Evolutionary conservation across 2,888 invertebrate genomes (phyloP).

Genomic region (Conistra vaccinii): DNA sequence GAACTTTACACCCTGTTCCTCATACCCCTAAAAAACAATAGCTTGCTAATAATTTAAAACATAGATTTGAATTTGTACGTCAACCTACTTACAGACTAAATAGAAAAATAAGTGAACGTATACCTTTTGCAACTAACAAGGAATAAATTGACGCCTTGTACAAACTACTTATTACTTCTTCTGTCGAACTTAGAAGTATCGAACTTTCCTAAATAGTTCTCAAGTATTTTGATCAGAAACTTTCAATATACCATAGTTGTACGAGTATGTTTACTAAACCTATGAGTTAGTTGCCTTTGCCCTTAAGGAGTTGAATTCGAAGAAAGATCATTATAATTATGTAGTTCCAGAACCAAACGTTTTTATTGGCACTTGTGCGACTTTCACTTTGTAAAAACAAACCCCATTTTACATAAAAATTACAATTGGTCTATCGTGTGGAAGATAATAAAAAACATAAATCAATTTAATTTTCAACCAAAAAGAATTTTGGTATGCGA

Average conservation of each 20-base stretch:
- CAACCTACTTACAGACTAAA: neutral
- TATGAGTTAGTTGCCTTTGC: slow-evolving; percentile 9
- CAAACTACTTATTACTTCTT: slow-evolving; percentile 3
- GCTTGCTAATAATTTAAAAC: neutral
- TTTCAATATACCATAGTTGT: slow-evolving; percentile 32
- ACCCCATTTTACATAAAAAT: neutral
- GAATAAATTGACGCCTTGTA: neutral
- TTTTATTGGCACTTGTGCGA: slow-evolving; percentile 18
- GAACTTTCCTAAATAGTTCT: slow-evolving; percentile 40
- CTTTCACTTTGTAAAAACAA: neutral
- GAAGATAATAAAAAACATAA: slow-evolving; percentile 34
- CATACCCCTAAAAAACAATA: too few species aligned
- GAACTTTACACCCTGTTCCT: too few species aligned
- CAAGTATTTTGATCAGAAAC: slow-evolving; percentile 24
- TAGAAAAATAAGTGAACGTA: neutral
- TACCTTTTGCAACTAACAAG: neutral
- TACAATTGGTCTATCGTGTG: slow-evolving; percentile 16
- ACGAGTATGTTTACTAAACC: slow-evolving; percentile 9
- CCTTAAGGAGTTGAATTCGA: neutral
- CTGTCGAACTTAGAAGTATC: slow-evolving; percentile 23
- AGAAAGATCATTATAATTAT: slow-evolving; percentile 10
- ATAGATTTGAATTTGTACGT: neutral
- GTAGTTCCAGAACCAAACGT: slow-evolving; percentile 5
- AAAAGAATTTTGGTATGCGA: slow-evolving; percentile 6
- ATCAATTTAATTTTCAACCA: slow-evolving; percentile 15